Evolutionary conservation across 2,113 vertebrate genomes (phyloP).

Genomic region (Stegostoma tigrinum): DNA sequence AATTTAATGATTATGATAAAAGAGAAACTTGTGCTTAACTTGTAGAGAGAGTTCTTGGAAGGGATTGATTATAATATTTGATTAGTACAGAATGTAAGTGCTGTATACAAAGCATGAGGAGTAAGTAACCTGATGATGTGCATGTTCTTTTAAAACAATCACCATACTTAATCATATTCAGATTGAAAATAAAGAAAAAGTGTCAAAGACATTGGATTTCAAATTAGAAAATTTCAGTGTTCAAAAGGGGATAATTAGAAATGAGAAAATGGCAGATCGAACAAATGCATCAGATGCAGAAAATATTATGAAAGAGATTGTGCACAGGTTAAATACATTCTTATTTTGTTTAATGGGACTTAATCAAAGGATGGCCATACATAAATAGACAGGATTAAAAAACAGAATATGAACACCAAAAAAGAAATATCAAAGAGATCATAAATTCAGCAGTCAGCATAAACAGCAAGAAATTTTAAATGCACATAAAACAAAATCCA

Average conservation of each 20-base stretch:
- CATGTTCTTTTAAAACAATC: background rate
- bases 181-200: background rate
- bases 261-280: background rate
- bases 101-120: background rate
- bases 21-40: background rate
- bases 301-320: background rate
- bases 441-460: background rate
- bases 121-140: background rate
- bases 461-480: background rate
- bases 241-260: background rate
- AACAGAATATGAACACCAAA: background rate
- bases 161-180: background rate
- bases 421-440: background rate
- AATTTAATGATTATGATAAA: background rate
- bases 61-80: background rate
- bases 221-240: background rate
- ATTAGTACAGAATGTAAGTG: background rate
- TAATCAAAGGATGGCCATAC: background rate
- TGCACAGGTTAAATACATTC: background rate
- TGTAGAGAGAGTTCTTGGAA: background rate
- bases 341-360: background rate
- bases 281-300: background rate
- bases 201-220: background rate
- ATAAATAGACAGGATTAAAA: background rate
- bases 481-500: background rate